phyloP scores from a whole-genome alignment of 2,113 vertebrate genomes.

The Elephantulus edwardii region DNA sequence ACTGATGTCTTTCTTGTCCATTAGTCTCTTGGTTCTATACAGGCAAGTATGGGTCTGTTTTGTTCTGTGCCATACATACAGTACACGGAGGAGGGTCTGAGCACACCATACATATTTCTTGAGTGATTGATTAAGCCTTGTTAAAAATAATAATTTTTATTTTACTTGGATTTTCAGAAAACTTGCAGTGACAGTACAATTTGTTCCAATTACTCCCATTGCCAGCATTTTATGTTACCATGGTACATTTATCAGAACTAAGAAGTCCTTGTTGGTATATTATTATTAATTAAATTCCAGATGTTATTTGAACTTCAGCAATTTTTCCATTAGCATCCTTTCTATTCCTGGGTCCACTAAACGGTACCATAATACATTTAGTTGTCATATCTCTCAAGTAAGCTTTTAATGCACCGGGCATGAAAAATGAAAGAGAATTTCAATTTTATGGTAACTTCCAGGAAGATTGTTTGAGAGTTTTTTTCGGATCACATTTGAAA shows the following conservation, averaged over 20 bases:
- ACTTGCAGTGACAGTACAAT: neutral
- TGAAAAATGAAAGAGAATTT: conserved; percentile 12
- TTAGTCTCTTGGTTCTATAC: neutral
- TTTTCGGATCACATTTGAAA: conserved; percentile 38
- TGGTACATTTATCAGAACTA: neutral
- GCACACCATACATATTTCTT: neutral
- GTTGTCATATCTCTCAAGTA: neutral
- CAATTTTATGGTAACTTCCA: conserved; percentile 21
- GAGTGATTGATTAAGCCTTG: neutral
- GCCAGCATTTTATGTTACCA: neutral
- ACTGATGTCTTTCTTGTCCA: neutral
- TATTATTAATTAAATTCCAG: conserved; percentile 12
- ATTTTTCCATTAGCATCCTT: conserved; percentile 23
- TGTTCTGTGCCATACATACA: neutral
- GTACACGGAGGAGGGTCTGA: neutral
- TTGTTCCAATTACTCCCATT: neutral
- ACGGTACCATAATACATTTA: neutral
- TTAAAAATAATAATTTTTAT: neutral
- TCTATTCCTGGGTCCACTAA: neutral
- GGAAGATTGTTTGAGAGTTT: neutral
- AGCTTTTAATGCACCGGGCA: conserved; percentile 19
- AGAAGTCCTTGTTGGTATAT: neutral
- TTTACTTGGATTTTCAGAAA: conserved; percentile 31
- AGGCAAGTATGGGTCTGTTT: neutral
- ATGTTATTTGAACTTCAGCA: neutral